Evolutionary conservation across 2,888 invertebrate species (phyloP).

Genomic region (Stenchaetothrips biformis): DNA sequence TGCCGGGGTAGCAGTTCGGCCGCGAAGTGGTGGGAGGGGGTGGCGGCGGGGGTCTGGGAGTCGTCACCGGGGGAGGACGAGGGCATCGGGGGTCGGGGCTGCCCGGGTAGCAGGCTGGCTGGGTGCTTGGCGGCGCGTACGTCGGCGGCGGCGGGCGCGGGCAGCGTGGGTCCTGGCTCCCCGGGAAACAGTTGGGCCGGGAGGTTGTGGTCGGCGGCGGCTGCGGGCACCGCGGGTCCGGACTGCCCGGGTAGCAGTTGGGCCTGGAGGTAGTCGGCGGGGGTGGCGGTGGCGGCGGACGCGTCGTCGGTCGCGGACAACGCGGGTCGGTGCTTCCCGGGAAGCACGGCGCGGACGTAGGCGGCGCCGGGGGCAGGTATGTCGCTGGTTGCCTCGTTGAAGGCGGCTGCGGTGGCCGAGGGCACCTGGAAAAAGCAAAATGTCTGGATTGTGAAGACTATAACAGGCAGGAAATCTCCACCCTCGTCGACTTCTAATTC

Average conservation of each 20-base stretch:
- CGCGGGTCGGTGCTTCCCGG: neutral
- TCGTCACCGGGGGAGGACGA: too few species aligned
- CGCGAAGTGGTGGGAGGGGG: neutral
- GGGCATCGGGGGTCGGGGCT: neutral
- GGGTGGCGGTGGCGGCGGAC: neutral
- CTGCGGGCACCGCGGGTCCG: neutral
- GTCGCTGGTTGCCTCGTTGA: neutral
- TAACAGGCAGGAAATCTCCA: too few species aligned
- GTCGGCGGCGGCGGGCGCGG: neutral
- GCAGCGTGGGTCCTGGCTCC: neutral
- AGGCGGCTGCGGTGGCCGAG: constrained; percentile 27
- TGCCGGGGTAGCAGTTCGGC: neutral
- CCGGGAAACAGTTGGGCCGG: constrained; percentile 29
- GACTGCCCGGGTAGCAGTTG: neutral
- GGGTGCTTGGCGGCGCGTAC: constrained; percentile 34
- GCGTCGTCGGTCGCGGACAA: neutral
- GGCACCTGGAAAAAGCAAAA: too few species aligned
- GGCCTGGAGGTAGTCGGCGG: neutral
- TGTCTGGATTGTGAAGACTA: too few species aligned
- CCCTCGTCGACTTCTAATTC: too few species aligned
- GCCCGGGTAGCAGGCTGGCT: constrained; percentile 28
- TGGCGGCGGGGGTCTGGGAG: neutral
- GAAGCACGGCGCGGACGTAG: neutral
- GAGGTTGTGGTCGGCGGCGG: constrained; percentile 36
- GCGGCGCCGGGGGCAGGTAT: neutral